Conservation (phyloP, 2,888 invertebrate genomes). For the Melinopterus prodromus region DNA sequence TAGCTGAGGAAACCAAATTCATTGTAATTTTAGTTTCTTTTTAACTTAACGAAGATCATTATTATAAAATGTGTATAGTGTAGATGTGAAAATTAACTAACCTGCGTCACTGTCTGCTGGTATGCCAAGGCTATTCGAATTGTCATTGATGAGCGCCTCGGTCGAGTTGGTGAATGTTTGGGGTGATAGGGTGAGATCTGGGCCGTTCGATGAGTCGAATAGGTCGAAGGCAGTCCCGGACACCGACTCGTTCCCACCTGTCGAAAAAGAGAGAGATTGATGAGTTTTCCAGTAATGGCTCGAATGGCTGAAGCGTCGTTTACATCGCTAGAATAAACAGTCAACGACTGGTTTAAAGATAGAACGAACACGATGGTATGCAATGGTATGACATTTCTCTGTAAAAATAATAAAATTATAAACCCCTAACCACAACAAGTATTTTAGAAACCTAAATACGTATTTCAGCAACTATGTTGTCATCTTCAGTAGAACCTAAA, state of each 20-base stretch:
- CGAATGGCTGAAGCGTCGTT: background rate
- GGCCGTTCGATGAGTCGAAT: slow-evolving; percentile 68
- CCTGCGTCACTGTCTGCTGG: slow-evolving; percentile 69
- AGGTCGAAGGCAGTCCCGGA: slow-evolving; percentile 64
- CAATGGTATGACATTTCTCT: background rate
- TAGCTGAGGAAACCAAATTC: no score
- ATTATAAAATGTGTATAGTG: background rate
- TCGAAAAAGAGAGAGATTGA: slow-evolving; percentile 38
- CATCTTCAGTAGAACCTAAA: no score
- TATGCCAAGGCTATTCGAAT: slow-evolving; percentile 70
- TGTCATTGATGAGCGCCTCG: slow-evolving; percentile 71
- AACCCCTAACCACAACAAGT: no score
- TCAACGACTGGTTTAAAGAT: background rate
- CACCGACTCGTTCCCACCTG: slow-evolving; percentile 57
- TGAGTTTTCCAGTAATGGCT: slow-evolving; percentile 18
- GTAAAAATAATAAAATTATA: background rate
- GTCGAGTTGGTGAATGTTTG: slow-evolving; percentile 70
- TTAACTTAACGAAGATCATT: no score
- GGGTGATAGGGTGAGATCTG: slow-evolving; percentile 69
- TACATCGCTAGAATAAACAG: background rate
- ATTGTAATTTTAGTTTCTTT: no score
- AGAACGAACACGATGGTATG: background rate
- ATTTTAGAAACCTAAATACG: no score
- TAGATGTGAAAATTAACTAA: slow-evolving; percentile 51
- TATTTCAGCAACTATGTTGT: no score